Evolutionary conservation across 2,888 invertebrate species (phyloP), one percentile per base, ranked within the genome.

Genomic region (Taphrorychus bicolor): DNA sequence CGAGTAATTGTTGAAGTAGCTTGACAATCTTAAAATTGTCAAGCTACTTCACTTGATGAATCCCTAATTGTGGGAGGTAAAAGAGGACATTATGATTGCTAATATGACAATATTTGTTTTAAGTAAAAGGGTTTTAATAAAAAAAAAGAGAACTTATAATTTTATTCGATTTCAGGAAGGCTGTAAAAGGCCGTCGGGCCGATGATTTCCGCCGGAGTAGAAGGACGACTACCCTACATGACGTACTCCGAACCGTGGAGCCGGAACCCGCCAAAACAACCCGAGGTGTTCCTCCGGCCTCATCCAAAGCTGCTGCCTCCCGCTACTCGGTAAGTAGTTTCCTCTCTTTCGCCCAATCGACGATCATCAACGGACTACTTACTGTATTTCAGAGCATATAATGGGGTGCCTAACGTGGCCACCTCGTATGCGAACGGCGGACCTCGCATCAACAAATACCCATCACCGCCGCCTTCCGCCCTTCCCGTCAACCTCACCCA

Each of bases 141-240:
- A n/a, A n/a, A 24, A 4, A 7, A 5, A 24, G 24, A 23, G 4
- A 23, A 23, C 4, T 23, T 5, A 23, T 32, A 2, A 11, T 32
- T 32, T 53, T 24, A n/a, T 24, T 53, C 16, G 7, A 45, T 82
- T 81, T 5, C 85, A 87, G 87, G 83, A 76, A 82, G 61, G 61
- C 69, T 70, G 69, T 61, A 62, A 69, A 63, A 70, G 66, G 72
- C 72, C 68, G 52, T 66, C 70, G 75, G 75, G 81, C 85, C 87
- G 86, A 89, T 89, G 89, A 88, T 89, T 86, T 88, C 88, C 80
- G 88, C 88, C 82, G 87, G 87, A 82, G 86, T 88, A 85, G 89
- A 88, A 86, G 88, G 88, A 84, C 85, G 85, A 79, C 74, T 80
- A 73, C 79, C 80, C 76, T 82, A 82, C 78, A 82, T 83, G 82